Percentiles rank a stretch among this genome's conserved stretches.
These are phyloP conservation scores for Cacoxenus indagator DNA, from an alignment of 2,888 invertebrate genomes.

Conservation along the genomic window DNA sequence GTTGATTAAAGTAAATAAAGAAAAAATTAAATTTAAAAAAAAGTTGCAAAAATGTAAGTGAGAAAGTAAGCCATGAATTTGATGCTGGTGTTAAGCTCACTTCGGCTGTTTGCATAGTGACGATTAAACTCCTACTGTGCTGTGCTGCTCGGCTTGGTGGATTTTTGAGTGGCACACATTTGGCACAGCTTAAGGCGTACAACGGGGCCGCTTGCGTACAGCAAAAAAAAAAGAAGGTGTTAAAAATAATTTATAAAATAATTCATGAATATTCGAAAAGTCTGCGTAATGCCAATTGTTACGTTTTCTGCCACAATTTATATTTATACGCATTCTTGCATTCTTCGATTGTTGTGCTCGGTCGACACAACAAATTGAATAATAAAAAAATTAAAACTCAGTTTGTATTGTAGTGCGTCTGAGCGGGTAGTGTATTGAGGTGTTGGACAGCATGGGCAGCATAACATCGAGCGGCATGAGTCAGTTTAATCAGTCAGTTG, in stretches of 20 bases:
- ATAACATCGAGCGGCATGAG: neutral
- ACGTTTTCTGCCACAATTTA: neutral
- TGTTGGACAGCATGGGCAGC: neutral
- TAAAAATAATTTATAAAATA: slow-evolving; percentile 8
- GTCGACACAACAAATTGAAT: neutral
- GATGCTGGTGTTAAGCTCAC: neutral
- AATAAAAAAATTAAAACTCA: slow-evolving; percentile 16
- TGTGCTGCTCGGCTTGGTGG: neutral
- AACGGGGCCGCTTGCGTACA: neutral
- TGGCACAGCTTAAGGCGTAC: slow-evolving; percentile 12
- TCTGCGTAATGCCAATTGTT: neutral
- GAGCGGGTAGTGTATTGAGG: neutral
- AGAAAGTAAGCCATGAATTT: neutral
- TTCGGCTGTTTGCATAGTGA: neutral
- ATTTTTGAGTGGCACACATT: neutral
- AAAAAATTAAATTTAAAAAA: neutral
- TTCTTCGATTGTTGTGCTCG: neutral
- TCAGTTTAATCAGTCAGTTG: neutral
- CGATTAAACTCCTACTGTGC: neutral
- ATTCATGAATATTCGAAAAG: slow-evolving; percentile 14
- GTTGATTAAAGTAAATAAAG: neutral
- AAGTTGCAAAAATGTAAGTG: too few species aligned
- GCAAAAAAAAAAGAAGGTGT: slow-evolving; percentile 1
- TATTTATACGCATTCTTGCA: neutral
- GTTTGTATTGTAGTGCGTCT: neutral